Conservation (phyloP, 2,888 invertebrate genomes). For the Barypeithes pellucidus region DNA sequence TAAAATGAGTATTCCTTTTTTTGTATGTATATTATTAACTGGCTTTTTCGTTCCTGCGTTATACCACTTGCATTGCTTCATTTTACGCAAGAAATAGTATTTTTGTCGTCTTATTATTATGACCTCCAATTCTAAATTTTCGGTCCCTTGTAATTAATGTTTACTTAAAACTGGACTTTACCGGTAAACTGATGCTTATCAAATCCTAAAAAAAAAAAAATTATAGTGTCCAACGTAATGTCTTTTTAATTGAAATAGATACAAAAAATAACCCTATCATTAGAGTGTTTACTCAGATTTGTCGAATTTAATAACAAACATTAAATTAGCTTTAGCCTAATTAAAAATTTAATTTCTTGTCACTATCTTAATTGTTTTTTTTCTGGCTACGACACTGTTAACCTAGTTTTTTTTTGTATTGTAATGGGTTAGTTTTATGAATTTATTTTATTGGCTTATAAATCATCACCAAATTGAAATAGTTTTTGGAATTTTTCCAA, state of each 20-base stretch:
- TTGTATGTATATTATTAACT: no score
- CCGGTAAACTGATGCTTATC: not conserved
- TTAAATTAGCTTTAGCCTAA: constrained; percentile 25
- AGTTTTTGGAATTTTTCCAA: no score
- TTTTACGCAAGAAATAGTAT: not conserved
- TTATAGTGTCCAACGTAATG: constrained; percentile 1
- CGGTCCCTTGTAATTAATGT: not conserved
- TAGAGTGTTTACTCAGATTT: constrained; percentile 25
- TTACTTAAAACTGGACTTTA: constrained; percentile 8
- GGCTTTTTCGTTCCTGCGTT: no score
- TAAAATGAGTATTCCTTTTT: no score
- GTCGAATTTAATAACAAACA: constrained; percentile 10
- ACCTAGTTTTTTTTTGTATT: not conserved
- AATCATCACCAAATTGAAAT: no score
- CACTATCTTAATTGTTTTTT: not conserved
- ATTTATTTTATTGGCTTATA: no score
- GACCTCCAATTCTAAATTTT: not conserved
- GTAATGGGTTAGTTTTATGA: no score
- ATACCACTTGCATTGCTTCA: no score
- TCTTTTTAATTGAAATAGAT: constrained; percentile 8
- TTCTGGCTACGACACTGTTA: not conserved
- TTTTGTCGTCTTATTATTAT: not conserved
- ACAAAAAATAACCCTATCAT: constrained; percentile 31
- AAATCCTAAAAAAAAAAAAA: constrained; percentile 2
- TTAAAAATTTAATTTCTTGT: constrained; percentile 1